phyloP scores from a whole-genome alignment of 2,797 vertebrate species.

The Peromyscus nudipes region DNA sequence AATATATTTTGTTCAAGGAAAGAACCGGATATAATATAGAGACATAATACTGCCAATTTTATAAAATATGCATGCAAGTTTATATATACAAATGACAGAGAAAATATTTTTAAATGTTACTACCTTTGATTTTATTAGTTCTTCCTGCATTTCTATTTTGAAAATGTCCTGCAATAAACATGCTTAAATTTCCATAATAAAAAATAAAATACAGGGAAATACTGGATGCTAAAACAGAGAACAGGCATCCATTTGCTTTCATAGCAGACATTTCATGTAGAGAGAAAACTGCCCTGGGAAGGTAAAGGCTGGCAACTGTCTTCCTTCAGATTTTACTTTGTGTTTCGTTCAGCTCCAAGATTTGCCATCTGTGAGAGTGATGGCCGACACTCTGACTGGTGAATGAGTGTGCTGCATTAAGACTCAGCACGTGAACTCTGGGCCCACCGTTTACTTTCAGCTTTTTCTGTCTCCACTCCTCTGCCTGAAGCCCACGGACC shows the following conservation, averaged over 20 bases:
- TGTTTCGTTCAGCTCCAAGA: neutral
- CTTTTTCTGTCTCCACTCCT: neutral
- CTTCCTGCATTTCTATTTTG: constrained; percentile 50
- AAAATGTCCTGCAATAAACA: neutral
- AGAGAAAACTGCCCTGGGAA: neutral
- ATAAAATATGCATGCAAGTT: constrained; percentile 23
- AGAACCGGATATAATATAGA: neutral
- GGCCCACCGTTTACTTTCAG: neutral
- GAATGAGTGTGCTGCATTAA: neutral
- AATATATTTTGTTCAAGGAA: constrained; percentile 46
- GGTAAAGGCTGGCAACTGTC: constrained; percentile 12
- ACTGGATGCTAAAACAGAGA: neutral
- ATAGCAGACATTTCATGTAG: neutral
- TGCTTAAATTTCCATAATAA: constrained; percentile 61
- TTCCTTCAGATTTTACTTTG: neutral
- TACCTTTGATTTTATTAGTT: constrained; percentile 59
- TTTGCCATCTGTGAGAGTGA: neutral
- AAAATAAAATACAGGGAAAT: constrained; percentile 51
- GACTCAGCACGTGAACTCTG: neutral
- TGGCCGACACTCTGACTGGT: neutral
- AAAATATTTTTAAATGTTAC: constrained; percentile 55
- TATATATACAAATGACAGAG: constrained; percentile 15
- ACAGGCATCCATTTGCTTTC: constrained; percentile 11
- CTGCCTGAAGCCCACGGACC: fast-evolving
- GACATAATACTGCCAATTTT: neutral